Base-by-base conservation (phyloP, 2,888 invertebrate species). In the Stomorhina lunata region DNA sequence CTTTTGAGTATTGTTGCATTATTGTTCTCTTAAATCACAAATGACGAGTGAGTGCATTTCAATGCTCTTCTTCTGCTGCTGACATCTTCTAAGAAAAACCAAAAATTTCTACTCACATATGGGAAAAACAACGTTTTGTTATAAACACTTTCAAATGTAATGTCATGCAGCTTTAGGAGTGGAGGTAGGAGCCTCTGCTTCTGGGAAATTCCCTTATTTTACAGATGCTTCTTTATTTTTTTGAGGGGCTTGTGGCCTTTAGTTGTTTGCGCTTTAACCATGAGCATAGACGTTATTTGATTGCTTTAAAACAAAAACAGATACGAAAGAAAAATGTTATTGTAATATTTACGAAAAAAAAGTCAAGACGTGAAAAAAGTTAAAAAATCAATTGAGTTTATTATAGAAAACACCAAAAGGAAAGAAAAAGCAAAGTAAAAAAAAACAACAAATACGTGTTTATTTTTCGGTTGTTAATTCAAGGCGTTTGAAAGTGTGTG, bases 271-370 rank as follows among this genome's bases (percentile, higher is more conserved):
- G 40, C 32, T 82, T 45, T 45, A 79, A 76, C 71, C 79, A 65
- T 25, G 82, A 66, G 65, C 76, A 71, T 79, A 75, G 82, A 82
- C 82, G 82, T 76, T 71, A 63, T 59, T 71, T 71, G 43, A 63
- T 55, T 50, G 66, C 34, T 66, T 43, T 45, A 25, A 25, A 50
- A 59, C 3, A 59, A 50, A 71, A 66, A 15, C n/a, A 32, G 17
- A 1, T 3, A 15, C 9, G 10, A 34, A 57, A 17, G 45, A 61
- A 37, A 29, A 37, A 29, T 29, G 15, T 22, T 57, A n/a, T 32
- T 57, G 25, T 5, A 27, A 22, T 53, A 15, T 69, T 77, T 53
- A 53, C 68, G 53, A 55, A 63, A 75, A 27, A 77, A 40, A 4
- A 20, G 2, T 12, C 32, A 40, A 57, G 43, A 29, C 20, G 12